Evolutionary conservation across 2,888 invertebrate species (phyloP), one percentile per base, ranked within the genome.

Genomic region (Panzeria rudis): DNA sequence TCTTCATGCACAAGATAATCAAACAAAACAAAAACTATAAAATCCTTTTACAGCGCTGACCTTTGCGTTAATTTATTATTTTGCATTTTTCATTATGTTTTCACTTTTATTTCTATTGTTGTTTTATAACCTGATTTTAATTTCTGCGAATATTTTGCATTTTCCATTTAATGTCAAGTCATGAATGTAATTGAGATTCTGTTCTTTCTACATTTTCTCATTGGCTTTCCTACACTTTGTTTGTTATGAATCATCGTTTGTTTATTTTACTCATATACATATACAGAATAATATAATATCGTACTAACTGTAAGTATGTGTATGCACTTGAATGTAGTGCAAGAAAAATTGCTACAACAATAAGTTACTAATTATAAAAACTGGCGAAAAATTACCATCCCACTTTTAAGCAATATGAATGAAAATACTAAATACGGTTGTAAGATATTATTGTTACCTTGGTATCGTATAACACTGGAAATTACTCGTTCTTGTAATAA

Each of bases 121-220:
- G 59, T 80, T 71, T 56, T 64, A 44, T 72, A 72, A 72, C 32
- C 54, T 38, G 72, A 72, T 80, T 80, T 72, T 56, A 72, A 72
- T 66, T 64, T 72, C 11, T 44, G n/a, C 41, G 1, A 64, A 56
- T 59, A 38, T 44, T 79, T 80, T 59, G 41, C 62, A 79, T 76
- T 84, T 64, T 89, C 88, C 88, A 89, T 88, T 90, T 89, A 88
- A 89, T 89, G 90, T 89, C 89, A 88, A 88, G 88, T 88, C 89
- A 88, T 88, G 87, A 88, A 87, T 88, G 87, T 90, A 90, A 89
- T 89, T 89, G 89, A 89, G 89, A 88, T 88, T 89, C 89, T 86
- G 72, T 32, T 77, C 29, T 41, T 68, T 20, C 86, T 68, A 77
- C 71, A 47, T 50, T 68, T 61, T 23, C 38, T 54, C 44, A 25